phyloP scores from a whole-genome alignment of 2,797 vertebrate species.

The Bradypodion ventrale region DNA sequence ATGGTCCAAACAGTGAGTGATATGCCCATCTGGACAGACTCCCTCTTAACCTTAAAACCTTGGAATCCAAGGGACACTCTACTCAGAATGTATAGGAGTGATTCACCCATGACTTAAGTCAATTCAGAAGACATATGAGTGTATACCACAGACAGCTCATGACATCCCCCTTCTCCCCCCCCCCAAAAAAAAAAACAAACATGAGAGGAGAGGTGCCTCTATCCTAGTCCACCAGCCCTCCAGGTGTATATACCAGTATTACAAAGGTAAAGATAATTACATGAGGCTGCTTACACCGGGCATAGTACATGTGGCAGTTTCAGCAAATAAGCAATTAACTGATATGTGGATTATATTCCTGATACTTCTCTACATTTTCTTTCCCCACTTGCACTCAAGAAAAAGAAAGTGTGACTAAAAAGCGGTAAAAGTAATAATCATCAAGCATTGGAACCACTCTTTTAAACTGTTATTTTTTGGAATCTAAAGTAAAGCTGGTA shows the following conservation, averaged over 20 bases:
- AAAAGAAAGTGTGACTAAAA: background rate
- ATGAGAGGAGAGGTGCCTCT: no score
- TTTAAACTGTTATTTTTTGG: no score
- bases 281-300: background rate
- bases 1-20: no score
- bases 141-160: no score
- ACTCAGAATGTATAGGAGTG: background rate
- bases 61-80: background rate
- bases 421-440: background rate
- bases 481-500: background rate
- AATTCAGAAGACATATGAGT: background rate
- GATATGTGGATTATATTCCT: background rate
- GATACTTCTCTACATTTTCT: background rate
- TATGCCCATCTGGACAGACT: no score
- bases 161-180: no score
- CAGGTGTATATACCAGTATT: no score
- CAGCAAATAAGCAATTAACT: background rate
- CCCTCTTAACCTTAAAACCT: no score
- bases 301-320: background rate
- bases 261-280: background rate
- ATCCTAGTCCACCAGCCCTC: no score
- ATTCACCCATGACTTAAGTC: background rate
- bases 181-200: no score
- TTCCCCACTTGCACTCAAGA: background rate
- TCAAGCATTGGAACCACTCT: background rate